Conservation (phyloP, 2,888 invertebrate species). For the Hydrotaea diabolus region DNA sequence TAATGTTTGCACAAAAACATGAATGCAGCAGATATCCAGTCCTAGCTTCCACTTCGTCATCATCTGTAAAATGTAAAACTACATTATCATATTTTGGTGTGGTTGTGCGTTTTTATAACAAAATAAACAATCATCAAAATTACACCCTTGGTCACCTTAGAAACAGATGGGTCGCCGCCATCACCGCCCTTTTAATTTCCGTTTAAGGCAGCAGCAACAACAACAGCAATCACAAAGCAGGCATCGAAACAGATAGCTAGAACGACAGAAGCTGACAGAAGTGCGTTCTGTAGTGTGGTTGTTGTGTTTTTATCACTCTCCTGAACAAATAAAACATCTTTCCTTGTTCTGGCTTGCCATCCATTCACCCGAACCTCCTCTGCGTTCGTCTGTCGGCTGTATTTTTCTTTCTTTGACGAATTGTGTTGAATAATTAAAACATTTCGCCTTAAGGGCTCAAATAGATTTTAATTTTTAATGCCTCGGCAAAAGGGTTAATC, state of each 20-base stretch:
- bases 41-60: constrained; percentile 12
- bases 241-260: background rate
- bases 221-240: constrained; percentile 7
- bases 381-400: constrained; percentile 49
- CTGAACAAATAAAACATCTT: constrained; percentile 64
- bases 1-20: constrained; percentile 59
- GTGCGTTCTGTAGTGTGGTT: constrained; percentile 54
- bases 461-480: constrained; percentile 26
- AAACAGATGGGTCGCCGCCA: constrained; percentile 44
- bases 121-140: constrained; percentile 67
- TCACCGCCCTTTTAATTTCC: constrained; percentile 33
- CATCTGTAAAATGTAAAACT: constrained; percentile 9
- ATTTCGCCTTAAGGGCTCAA: constrained; percentile 56
- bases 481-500: constrained; percentile 59
- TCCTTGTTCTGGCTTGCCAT: constrained; percentile 37
- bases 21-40: constrained; percentile 41
- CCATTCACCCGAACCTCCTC: constrained; percentile 3
- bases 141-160: constrained; percentile 67
- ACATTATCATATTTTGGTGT: constrained; percentile 23
- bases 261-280: constrained; percentile 57
- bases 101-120: constrained; percentile 53
- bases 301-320: constrained; percentile 63
- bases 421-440: constrained; percentile 67
- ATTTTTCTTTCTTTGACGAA: constrained; percentile 61
- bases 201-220: background rate